A percentile compares a stretch with the other conserved stretches of the same genome.
Evolutionary conservation across 2,888 invertebrate species (phyloP).

Genomic region (Apotomis turbidana): DNA sequence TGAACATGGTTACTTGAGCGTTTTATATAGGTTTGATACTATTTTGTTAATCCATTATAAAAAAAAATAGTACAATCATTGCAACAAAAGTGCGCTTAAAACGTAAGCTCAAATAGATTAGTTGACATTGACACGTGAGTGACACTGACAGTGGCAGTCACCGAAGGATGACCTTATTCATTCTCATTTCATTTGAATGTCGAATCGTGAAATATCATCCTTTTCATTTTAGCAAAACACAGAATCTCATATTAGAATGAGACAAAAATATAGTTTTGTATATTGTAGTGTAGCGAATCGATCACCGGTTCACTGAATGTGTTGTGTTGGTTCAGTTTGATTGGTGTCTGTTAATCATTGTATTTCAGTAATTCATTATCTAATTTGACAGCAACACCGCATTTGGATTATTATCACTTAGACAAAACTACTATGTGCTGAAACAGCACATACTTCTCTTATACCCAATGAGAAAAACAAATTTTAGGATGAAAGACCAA

Average conservation of each 20-base stretch:
- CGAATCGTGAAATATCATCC: not conserved
- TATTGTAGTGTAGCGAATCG: slow-evolving; percentile 3
- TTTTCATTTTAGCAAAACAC: not conserved
- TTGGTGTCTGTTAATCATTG: slow-evolving; percentile 1
- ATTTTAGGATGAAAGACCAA: slow-evolving; percentile 61
- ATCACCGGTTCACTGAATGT: not conserved
- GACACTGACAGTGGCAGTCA: not conserved
- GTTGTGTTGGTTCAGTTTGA: slow-evolving; percentile 18
- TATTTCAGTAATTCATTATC: slow-evolving; percentile 10
- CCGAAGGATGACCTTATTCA: not conserved
- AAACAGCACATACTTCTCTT: not conserved
- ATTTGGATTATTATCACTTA: not conserved
- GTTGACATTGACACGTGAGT: slow-evolving; percentile 4
- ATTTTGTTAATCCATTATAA: too few species aligned
- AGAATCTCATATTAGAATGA: not conserved
- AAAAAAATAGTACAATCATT: too few species aligned
- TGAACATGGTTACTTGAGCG: too few species aligned
- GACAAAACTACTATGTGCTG: not conserved
- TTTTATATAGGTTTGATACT: too few species aligned
- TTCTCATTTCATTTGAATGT: not conserved
- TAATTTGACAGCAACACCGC: not conserved
- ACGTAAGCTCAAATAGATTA: not conserved
- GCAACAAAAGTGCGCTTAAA: too few species aligned
- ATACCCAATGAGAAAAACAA: slow-evolving; percentile 19
- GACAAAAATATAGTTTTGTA: not conserved